A percentile compares a stretch with the other conserved stretches of the same genome.
phyloP scores from a whole-genome alignment of 2,797 vertebrate genomes.

The Echeneis naucrates region DNA sequence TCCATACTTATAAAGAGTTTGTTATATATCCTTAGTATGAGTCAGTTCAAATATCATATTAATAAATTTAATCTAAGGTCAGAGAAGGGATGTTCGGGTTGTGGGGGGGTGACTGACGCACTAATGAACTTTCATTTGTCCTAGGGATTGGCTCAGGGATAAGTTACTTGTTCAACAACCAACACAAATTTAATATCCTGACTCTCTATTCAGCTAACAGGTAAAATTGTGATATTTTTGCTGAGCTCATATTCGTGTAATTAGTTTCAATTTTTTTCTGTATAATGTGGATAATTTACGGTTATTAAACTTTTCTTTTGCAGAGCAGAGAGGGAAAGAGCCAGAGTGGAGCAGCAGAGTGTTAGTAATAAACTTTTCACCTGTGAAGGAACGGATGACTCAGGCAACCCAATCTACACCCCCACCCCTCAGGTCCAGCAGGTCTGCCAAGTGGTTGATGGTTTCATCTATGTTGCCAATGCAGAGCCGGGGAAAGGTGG shows the following conservation, averaged over 20 bases:
- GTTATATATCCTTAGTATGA: not conserved
- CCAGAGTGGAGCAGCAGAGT: conserved; percentile 84
- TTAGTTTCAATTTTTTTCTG: not conserved
- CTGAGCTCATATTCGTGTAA: not conserved
- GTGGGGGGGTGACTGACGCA: conserved; percentile 10
- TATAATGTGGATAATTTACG: not conserved
- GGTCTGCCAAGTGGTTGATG: conserved; percentile 90
- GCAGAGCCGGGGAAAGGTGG: conserved; percentile 89
- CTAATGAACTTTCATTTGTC: not conserved
- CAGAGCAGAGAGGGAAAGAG: conserved; percentile 92
- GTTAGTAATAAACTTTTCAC: conserved; percentile 90
- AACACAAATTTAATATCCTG: conserved; percentile 92
- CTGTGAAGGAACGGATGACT: conserved; percentile 77
- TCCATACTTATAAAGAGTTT: not conserved
- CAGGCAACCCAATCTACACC: conserved; percentile 75
- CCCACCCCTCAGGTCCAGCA: conserved; percentile 91
- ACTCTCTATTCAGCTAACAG: conserved; percentile 93
- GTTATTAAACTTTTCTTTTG: conserved; percentile 30
- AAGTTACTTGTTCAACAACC: conserved; percentile 78
- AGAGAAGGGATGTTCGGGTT: not conserved
- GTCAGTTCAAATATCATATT: not conserved
- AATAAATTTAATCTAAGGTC: not conserved
- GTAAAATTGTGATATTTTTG: conserved; percentile 74
- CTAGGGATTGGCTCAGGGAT: conserved; percentile 78
- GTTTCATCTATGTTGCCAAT: conserved; percentile 96